Evolutionary conservation across 2,888 invertebrate genomes (phyloP), one percentile per base, ranked within the genome.

Genomic region (Heliconius ethilla): DNA sequence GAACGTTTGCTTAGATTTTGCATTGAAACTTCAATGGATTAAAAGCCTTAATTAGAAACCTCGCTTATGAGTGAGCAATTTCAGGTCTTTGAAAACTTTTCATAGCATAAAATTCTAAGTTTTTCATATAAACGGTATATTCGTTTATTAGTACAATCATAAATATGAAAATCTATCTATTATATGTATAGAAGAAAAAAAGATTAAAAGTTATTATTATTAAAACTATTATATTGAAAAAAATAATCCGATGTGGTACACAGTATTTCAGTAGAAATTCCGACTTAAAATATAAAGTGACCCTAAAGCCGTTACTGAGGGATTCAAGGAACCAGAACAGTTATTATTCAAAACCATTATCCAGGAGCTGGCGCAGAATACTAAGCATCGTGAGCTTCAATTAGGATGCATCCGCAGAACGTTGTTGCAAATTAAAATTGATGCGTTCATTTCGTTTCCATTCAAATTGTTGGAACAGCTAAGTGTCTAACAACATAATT

Each of bases 331-430:
- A 37, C 33, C 33, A 59, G 9, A 59, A n/a, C 33, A 59, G 59
- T 37, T 59, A 45, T 45, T 45, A 40, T 45, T 25, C 69, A 25
- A 25, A 40, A 69, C 7, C 69, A 40, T 72, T 33, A 72, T 59
- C 33, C 59, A 72, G 72, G 59, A 72, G 72, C 59, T 29, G 25
- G 15, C n/a, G 40, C 40, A 25, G 63, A 74, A 74, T 74, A 74
- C 40, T 74, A 74, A 74, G 22, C 72, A 22, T 18, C 40, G 63
- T 63, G 27, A 74, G 63, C 63, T 45, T 45, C 74, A 65, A 74
- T 74, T 74, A 74, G 40, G 45, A 65, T 74, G 74, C 74, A 74
- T 74, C 74, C 74, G 45, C 74, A 45, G 40, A 74, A 45, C 63
- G n/a, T 74, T 40, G 33, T 27, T 74, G 62, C 74, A 74, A 74